Evolutionary conservation across 1,140 invertebrate genomes (phyloP), one percentile per base, ranked within the genome.

Genomic region (Drosophila triauraria): DNA sequence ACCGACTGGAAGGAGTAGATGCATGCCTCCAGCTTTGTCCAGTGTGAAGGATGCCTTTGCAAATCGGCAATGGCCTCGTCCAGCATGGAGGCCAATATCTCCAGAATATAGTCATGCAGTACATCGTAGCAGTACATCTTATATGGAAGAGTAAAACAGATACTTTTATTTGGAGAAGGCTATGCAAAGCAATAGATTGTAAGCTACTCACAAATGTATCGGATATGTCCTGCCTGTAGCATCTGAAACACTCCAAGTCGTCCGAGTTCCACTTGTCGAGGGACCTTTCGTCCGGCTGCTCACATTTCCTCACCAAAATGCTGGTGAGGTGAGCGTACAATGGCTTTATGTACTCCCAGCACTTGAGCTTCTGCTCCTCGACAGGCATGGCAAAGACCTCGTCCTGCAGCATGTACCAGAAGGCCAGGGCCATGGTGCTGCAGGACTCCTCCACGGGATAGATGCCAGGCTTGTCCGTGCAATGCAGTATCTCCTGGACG

Each of bases 201-300:
- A 23, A 35, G 3, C 42, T 23, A 56, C 84, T 94, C 91, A 96
- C 96, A 91, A 98, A 95, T 25, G 97, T 97, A 93, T 99, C 98
- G 0, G 96, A 96, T 48, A 98, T 96, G 80, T 99, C 98, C 93
- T 98, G 97, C 57, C 98, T 94, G 90, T 99, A 99, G 93, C 97
- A 98, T 9, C 98, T 94, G 78, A 98, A 96, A 9, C 96, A 93
- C 93, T 99, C 98, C 50, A 95, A 95, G 81, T 98, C 97, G 58
- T 98, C 97, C 40, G 94, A 91, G 42, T 71, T 84, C 92, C 92
- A 93, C 30, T 92, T 93, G 25, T 91, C 88, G 32, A 93, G 57
- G 0, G 90, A 84, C 27, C 47, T 82, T n/a, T 93, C 92, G 57
- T 92, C 91, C 5, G 92, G 92, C 47, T 93, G 91, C 62, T 93